phyloP scores from a whole-genome alignment of 2,888 invertebrate genomes.

The Lithodes maja region DNA sequence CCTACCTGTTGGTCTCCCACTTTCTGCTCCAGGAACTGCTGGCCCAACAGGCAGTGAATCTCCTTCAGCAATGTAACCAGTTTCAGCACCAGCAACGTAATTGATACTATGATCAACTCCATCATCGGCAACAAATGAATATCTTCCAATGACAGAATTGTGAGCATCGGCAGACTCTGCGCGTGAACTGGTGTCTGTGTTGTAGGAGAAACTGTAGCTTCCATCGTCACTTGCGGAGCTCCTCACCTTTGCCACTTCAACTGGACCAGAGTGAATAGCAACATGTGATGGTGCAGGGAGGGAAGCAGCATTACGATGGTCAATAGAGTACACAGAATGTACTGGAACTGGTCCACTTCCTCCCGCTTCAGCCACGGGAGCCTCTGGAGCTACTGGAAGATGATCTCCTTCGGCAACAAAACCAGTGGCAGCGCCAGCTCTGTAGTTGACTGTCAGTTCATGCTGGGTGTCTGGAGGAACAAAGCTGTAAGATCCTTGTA shows the following conservation, averaged over 20 bases:
- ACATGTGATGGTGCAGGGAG: background rate
- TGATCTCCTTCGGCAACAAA: too few relatives aligned
- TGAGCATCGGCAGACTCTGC: constrained; percentile 68
- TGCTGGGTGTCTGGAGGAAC: too few relatives aligned
- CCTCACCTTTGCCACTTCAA: constrained; percentile 34
- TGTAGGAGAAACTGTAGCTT: constrained; percentile 65
- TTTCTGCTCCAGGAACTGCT: constrained; percentile 46
- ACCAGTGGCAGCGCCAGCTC: too few relatives aligned
- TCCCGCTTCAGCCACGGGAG: too few relatives aligned
- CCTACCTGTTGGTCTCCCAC: constrained; percentile 42
- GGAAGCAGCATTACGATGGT: too few relatives aligned
- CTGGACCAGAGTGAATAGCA: background rate
- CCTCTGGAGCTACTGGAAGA: too few relatives aligned
- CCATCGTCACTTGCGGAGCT: constrained; percentile 56
- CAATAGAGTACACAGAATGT: too few relatives aligned
- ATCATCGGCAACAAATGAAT: constrained; percentile 71
- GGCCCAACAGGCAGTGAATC: constrained; percentile 48
- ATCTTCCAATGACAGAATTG: constrained; percentile 67
- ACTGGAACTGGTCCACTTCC: too few relatives aligned
- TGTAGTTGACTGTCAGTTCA: too few relatives aligned
- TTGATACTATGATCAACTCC: constrained; percentile 57
- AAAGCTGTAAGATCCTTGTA: too few relatives aligned
- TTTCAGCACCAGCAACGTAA: constrained; percentile 65
- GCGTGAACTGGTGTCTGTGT: constrained; percentile 65
- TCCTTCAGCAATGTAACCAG: constrained; percentile 67